phyloP scores from a whole-genome alignment of 1,140 invertebrate species.

The Drosophila parvula region DNA sequence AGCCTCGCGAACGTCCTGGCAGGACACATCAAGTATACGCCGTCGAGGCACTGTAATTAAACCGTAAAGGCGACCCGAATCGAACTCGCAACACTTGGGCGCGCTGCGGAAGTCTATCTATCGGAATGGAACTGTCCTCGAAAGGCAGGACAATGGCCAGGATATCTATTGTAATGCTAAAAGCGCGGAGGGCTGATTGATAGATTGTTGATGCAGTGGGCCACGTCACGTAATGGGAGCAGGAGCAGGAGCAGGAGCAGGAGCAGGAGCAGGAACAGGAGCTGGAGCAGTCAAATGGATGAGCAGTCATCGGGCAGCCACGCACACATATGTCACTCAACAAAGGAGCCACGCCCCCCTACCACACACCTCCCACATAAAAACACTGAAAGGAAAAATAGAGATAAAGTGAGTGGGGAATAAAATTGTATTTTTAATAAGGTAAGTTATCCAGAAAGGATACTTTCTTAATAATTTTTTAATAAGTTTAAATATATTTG shows the following conservation, averaged over 20 bases:
- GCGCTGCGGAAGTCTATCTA: slow-evolving; percentile 36
- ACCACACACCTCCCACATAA: not conserved
- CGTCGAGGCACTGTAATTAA: slow-evolving; percentile 60
- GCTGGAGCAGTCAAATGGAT: slow-evolving; percentile 67
- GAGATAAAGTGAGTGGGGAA: accelerated
- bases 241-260: slow-evolving; percentile 19
- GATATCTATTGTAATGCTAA: slow-evolving; percentile 67
- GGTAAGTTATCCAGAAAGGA: too few species aligned
- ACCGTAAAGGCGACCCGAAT: slow-evolving; percentile 32
- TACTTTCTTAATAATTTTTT: too few species aligned
- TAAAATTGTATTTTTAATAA: too few species aligned
- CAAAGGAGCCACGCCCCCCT: slow-evolving; percentile 48
- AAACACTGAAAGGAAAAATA: not conserved
- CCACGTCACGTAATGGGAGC: slow-evolving; percentile 27
- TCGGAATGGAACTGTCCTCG: slow-evolving; percentile 24
- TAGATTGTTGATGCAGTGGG: slow-evolving; percentile 38
- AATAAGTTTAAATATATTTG: not conserved
- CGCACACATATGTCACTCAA: slow-evolving; percentile 73
- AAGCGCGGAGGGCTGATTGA: slow-evolving; percentile 43
- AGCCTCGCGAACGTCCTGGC: slow-evolving; percentile 60
- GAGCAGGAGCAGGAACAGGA: slow-evolving; percentile 43
- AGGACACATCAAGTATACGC: slow-evolving; percentile 71
- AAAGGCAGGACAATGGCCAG: slow-evolving; percentile 47
- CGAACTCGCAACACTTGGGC: slow-evolving; percentile 30
- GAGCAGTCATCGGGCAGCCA: slow-evolving; percentile 73